Evolutionary conservation across 2,797 vertebrate species (phyloP), one percentile per base, ranked within the genome.

Genomic region (Liasis olivaceus): DNA sequence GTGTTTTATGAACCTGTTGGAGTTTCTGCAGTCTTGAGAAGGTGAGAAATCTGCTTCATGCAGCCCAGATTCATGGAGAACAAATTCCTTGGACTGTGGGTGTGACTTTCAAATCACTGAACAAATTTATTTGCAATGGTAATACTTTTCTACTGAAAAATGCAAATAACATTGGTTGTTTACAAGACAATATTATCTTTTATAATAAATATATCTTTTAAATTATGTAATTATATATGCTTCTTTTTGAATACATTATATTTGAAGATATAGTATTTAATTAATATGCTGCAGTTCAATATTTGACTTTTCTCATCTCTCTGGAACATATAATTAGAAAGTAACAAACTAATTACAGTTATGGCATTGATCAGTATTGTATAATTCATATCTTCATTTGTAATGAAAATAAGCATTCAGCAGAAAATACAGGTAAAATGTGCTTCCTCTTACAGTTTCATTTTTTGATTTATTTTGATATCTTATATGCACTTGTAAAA

Each of bases 71-170:
- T 72, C 31, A 72, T 72, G 15, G 69, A 77, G 24, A n/a, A 28
- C 58, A 72, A 77, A n/a, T 90, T 90, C 14, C 47, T 51, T 88
- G 92, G 85, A 87, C 87, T 59, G 13, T 88, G 66, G 1, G 47
- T 36, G 72, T 88, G 66, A 81, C 89, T 59, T 66, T 92, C 89
- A 93, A 96, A 89, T 94, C 84, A 47, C 85, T 69, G 0, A 84
- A 94, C 91, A 94, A 90, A 92, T 92, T 90, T 94, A 42, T 77
- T 94, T 95, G 20, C 22, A 85, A 88, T 93, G 86, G 89, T 0
- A 92, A 94, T 91, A 26, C 85, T 13, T 24, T 94, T 93, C 95
- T 93, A 59, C 51, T 88, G 90, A 95, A 93, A 95, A 95, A 95
- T 92, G 88, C 91, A 95, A 96, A 94, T 93, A 92, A 20, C 42